These are phyloP conservation scores for Tarsius wallacei DNA, from an alignment of 2,797 vertebrate species.

Conservation along the genomic window DNA sequence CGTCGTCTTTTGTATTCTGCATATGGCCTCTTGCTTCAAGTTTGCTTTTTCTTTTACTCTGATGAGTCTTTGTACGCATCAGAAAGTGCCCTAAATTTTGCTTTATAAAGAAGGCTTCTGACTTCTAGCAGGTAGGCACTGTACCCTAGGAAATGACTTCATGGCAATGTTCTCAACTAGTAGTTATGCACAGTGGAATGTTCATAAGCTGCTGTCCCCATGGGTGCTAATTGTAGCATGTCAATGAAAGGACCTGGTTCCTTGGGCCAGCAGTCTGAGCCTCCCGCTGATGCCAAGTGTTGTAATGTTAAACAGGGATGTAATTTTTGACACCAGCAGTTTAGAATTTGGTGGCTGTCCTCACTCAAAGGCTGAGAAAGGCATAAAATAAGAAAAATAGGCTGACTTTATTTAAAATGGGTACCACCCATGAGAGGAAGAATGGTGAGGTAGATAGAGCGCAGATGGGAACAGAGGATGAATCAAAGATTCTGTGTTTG, in stretches of 20 bases:
- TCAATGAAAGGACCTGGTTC: conserved; percentile 73
- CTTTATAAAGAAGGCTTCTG: conserved; percentile 61
- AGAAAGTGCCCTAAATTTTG: conserved; percentile 68
- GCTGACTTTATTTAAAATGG: conserved; percentile 60
- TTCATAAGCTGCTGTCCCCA: conserved; percentile 66
- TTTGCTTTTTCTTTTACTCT: conserved; percentile 44
- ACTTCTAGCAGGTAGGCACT: conserved; percentile 49
- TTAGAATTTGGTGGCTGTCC: conserved; percentile 64
- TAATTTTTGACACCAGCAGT: conserved; percentile 73
- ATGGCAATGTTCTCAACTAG: conserved; percentile 59
- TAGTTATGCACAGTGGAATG: conserved; percentile 69
- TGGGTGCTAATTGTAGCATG: conserved; percentile 77
- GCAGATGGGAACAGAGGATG: conserved; percentile 46
- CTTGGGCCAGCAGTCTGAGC: conserved; percentile 19
- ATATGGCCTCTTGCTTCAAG: conserved; percentile 6
- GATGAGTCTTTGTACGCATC: conserved; percentile 38
- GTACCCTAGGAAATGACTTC: conserved; percentile 70
- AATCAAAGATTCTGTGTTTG: conserved; percentile 60
- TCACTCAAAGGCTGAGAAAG: conserved; percentile 64
- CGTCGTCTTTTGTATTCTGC: conserved; percentile 37
- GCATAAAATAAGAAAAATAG: conserved; percentile 70
- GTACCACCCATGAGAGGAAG: neutral
- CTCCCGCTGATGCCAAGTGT: conserved; percentile 69
- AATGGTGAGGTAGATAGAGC: conserved; percentile 38
- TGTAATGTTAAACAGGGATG: conserved; percentile 61